Conservation (phyloP, 1,140 invertebrate genomes). For the Acromyrmex echinatior region DNA sequence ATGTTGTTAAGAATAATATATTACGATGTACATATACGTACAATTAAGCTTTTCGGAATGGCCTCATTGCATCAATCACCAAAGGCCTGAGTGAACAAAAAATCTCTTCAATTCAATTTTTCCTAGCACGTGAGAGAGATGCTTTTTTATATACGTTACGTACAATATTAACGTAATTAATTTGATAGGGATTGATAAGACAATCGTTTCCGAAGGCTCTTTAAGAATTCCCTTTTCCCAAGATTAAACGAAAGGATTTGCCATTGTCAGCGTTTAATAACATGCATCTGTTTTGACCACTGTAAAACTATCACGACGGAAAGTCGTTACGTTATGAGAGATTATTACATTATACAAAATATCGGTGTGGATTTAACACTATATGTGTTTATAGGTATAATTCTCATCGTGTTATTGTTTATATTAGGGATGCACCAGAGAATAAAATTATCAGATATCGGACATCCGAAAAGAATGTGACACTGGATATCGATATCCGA, state of each 20-base stretch:
- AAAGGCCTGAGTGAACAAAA: background rate
- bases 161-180: slow-evolving; percentile 16
- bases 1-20: background rate
- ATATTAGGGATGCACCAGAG: too few species aligned
- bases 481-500: too few species aligned
- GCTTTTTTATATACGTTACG: slow-evolving; percentile 13
- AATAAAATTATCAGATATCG: too few species aligned
- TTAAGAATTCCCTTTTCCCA: background rate
- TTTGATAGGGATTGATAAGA: slow-evolving; percentile 1
- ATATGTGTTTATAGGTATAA: too few species aligned
- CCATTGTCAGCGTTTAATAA: background rate
- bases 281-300: slow-evolving; percentile 2
- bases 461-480: too few species aligned
- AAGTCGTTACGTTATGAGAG: background rate
- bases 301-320: slow-evolving; percentile 39
- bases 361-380: too few species aligned
- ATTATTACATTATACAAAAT: slow-evolving; percentile 9
- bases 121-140: background rate
- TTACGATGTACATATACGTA: slow-evolving; percentile 6
- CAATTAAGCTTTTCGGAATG: slow-evolving; percentile 64
- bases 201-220: background rate
- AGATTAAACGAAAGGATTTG: background rate
- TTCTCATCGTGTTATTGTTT: too few species aligned
- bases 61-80: slow-evolving; percentile 16
- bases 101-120: background rate